Evolutionary conservation across 1,140 invertebrate species (phyloP), one percentile per base, ranked within the genome.

Genomic region (Drosophila carrolli): DNA sequence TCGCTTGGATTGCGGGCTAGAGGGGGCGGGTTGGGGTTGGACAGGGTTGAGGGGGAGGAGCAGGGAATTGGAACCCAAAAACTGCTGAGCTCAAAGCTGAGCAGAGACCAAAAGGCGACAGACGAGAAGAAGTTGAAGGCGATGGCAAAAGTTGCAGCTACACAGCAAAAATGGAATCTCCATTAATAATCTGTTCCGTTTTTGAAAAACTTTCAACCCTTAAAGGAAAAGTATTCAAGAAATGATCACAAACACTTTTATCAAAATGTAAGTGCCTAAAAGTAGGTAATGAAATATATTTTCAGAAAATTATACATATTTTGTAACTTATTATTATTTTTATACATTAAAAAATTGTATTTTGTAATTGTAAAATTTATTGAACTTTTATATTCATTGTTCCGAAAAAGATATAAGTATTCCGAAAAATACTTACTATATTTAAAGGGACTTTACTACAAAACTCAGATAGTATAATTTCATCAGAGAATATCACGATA

Each of bases 31-130:
- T 1, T 51, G 63, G 27, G 61, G 5, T 7, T 29, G 19, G 27
- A 38, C 44, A 43, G 32, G 9, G 50, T 27, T n/a, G 10, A 7
- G 16, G 7, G 27, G 50, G n/a, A n/a, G n/a, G 50, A 8, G 13
- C 7, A 7, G 51, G 37, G 44, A 73, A 66, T 66, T 74, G 79
- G 72, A 71, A 70, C 57, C 58, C 59, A 54, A 88, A 86, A 86
- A 83, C 84, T 86, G 84, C 83, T 86, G 83, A 86, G 84, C 83
- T 76, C 79, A 71, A 83, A 67, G 58, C 75, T 72, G 58, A 71
- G 55, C 19, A 46, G 32, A 47, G 27, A 51, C 72, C 27, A 55
- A 54, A 43, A 57, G 37, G 44, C 43, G 44, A 59, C 37, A 32
- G 41, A 13, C 46, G 32, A 46, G 71, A 48, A 67, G n/a, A 46